Percentiles rank a stretch among this genome's conserved stretches.
Conservation (phyloP, 2,888 invertebrate species). For the Drosophila maculinotata region DNA sequence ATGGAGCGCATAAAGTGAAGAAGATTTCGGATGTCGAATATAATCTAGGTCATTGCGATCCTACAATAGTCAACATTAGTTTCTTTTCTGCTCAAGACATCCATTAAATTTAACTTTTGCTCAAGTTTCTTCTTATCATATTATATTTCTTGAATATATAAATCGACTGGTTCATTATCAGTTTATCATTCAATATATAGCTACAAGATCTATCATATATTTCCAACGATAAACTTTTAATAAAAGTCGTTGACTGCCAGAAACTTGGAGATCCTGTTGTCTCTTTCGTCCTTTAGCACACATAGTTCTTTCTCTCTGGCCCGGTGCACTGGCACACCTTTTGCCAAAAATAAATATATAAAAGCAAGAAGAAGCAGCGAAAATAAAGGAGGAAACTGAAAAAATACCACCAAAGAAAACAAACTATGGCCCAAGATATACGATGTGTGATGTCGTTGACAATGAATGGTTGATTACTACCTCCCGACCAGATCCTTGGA, state of each 20-base stretch:
- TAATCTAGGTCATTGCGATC: neutral
- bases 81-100: too few relatives aligned
- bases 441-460: conserved; percentile 84
- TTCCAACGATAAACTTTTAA: too few relatives aligned
- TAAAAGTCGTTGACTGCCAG: too few relatives aligned
- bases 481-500: conserved; percentile 44
- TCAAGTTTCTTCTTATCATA: too few relatives aligned
- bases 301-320: conserved; percentile 15
- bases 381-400: conserved; percentile 21
- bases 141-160: too few relatives aligned
- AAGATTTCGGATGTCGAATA: conserved; percentile 5
- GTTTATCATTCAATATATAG: too few relatives aligned
- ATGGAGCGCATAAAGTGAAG: conserved; percentile 26
- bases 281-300: too few relatives aligned
- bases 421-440: conserved; percentile 69
- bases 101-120: too few relatives aligned
- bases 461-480: conserved; percentile 77
- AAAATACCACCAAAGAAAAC: conserved; percentile 61
- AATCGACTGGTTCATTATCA: too few relatives aligned
- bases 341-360: conserved; percentile 33
- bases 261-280: too few relatives aligned
- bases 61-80: too few relatives aligned
- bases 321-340: conserved; percentile 59
- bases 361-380: conserved; percentile 28
- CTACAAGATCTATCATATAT: too few relatives aligned